Evolutionary conservation across 2,888 invertebrate species (phyloP).

Genomic region (Hartigia nigra): DNA sequence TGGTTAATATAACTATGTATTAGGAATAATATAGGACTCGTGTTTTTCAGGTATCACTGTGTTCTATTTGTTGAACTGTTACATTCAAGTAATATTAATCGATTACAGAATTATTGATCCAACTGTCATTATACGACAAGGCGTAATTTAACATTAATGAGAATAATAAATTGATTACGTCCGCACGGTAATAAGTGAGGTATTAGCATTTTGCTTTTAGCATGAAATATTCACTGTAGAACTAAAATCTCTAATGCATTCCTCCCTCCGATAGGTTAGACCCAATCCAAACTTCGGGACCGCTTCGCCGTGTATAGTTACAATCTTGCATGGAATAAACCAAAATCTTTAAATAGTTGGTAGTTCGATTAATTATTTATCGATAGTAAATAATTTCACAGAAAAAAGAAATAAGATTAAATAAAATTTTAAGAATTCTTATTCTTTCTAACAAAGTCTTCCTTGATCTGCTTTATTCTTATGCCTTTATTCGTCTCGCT

Average conservation of each 20-base stretch:
- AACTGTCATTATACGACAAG: background rate
- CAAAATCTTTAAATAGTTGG: background rate
- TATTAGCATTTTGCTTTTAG: constrained; percentile 9
- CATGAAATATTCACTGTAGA: background rate
- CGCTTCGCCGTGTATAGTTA: background rate
- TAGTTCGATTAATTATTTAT: too few species aligned
- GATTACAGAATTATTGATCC: background rate
- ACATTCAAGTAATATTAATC: background rate
- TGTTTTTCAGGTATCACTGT: too few species aligned
- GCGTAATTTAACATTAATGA: constrained; percentile 10
- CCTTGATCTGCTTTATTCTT: background rate
- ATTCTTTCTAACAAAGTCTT: background rate
- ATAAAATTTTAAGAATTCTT: background rate
- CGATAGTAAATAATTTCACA: too few species aligned
- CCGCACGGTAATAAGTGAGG: constrained; percentile 1
- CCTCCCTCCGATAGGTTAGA: background rate
- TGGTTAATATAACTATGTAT: background rate
- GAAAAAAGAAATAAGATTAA: background rate
- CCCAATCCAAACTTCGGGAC: background rate
- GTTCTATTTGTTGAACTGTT: background rate
- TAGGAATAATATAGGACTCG: too few species aligned
- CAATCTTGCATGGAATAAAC: background rate
- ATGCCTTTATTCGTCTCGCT: background rate
- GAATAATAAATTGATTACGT: background rate
- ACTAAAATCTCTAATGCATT: background rate